phyloP scores from a whole-genome alignment of 2,113 vertebrate genomes.

The Odocoileus virginianus region DNA sequence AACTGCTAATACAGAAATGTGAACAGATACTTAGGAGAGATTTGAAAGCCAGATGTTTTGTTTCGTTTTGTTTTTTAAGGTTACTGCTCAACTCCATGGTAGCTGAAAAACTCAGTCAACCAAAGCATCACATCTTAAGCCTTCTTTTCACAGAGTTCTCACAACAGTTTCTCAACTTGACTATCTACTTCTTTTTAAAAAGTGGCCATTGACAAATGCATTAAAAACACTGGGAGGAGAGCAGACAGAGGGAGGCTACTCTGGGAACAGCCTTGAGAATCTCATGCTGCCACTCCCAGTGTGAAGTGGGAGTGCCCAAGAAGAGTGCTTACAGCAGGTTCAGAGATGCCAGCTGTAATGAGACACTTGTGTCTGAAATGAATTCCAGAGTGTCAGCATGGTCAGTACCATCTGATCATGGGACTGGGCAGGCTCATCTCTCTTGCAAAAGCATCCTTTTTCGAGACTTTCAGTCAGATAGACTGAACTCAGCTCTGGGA shows the following conservation, averaged over 20 bases:
- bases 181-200: background rate
- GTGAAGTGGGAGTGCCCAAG: background rate
- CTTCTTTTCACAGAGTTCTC: constrained; percentile 8
- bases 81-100: background rate
- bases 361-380: constrained; percentile 34
- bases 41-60: background rate
- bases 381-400: constrained; percentile 46
- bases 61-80: background rate
- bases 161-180: background rate
- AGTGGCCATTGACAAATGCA: background rate
- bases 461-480: constrained; percentile 19
- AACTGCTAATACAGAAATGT: constrained; percentile 14
- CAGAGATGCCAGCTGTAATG: constrained; percentile 51
- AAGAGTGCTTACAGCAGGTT: constrained; percentile 20
- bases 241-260: background rate
- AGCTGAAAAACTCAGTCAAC: constrained; percentile 2
- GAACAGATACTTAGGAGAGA: background rate
- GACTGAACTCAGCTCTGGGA: constrained; percentile 11
- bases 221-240: background rate
- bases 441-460: constrained; percentile 58
- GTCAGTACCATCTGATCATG: constrained; percentile 42
- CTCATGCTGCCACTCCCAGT: constrained; percentile 41
- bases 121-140: background rate
- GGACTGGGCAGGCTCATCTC: background rate
- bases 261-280: background rate